Conservation (phyloP, 2,797 vertebrate species). For the Apogon hyalosoma region DNA sequence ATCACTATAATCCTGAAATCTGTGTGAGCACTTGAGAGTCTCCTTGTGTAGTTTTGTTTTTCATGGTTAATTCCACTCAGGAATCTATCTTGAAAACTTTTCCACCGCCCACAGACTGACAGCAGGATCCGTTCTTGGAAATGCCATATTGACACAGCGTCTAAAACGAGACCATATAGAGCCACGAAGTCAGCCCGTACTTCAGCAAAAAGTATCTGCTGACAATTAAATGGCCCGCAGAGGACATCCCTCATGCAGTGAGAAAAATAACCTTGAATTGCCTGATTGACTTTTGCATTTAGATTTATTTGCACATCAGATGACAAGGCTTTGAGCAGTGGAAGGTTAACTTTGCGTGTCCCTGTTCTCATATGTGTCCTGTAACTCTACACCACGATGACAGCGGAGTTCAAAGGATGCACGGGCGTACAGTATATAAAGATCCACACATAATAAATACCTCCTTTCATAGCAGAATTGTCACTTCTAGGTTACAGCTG, state of each 20-base stretch:
- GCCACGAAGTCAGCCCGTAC: background rate
- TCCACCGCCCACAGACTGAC: slow-evolving; percentile 2
- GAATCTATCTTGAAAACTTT: slow-evolving; percentile 17
- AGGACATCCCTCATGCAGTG: background rate
- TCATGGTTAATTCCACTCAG: slow-evolving; percentile 9
- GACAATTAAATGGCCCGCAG: slow-evolving; percentile 5
- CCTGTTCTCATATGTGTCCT: slow-evolving; percentile 3
- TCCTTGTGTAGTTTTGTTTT: slow-evolving; percentile 10
- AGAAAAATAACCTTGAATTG: slow-evolving; percentile 17
- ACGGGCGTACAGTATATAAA: slow-evolving; percentile 62
- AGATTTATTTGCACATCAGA: slow-evolving; percentile 19
- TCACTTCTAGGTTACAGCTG: slow-evolving; percentile 36
- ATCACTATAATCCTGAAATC: background rate
- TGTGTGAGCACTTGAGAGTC: background rate
- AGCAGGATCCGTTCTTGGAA: slow-evolving; percentile 16
- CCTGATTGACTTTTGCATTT: slow-evolving; percentile 7
- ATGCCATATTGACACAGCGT: slow-evolving; percentile 16
- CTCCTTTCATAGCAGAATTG: slow-evolving; percentile 46
- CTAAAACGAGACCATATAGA: slow-evolving; percentile 1
- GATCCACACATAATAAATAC: slow-evolving; percentile 69
- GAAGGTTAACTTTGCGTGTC: background rate
- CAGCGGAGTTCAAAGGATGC: slow-evolving; percentile 51
- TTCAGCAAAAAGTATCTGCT: slow-evolving; percentile 8
- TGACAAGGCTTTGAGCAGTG: background rate
- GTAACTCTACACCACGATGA: slow-evolving; percentile 52